Base-by-base conservation (phyloP, 92 coral and sea anemone species). In the Hydrozoanthus gracilis region DNA sequence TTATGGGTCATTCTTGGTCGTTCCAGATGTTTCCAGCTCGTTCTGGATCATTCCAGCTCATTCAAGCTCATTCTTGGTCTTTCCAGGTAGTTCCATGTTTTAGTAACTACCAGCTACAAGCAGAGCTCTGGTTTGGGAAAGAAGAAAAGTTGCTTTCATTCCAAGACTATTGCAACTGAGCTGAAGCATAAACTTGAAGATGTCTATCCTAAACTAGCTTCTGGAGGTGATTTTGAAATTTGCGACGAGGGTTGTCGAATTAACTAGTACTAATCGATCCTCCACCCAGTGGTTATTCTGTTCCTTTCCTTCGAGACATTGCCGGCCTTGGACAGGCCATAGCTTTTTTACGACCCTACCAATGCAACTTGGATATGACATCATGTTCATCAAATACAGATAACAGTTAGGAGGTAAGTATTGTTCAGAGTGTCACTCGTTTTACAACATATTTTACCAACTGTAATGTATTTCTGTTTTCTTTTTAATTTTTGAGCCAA, bases 151-250 rank as follows among this genome's bases (percentile, higher is more conserved):
- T n/a, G n/a, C n/a, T n/a, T n/a, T n/a, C n/a, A n/a, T n/a, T n/a
- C n/a, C n/a, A n/a, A n/a, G n/a, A n/a, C 77, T 71, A 71, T 35
- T 71, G 77, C 77, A 71, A 71, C 77, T 71, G 77, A 71, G 77
- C 13, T 71, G n/a, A n/a, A n/a, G n/a, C n/a, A n/a, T n/a, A n/a
- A n/a, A n/a, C n/a, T n/a, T n/a, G n/a, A n/a, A n/a, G 77, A 71
- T 12, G 77, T 9, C 44, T 71, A 52, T 52, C 58, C 58, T 52
- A 52, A 52, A 52, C 58, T 52, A 52, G 58, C 58, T 52, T 52
- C 58, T 52, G 58, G 58, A 52, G 58, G 58, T 52, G 58, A 11
- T 52, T 52, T 52, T 52, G 58, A 52, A 71, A 71, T 35, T 18
- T 71, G 77, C 44, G 77, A 18, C 77, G 77, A 71, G 77, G 77